These are phyloP conservation scores for Micromussa lordhowensis DNA, from an alignment of 92 coral and sea anemone species.

Conservation along the genomic window DNA sequence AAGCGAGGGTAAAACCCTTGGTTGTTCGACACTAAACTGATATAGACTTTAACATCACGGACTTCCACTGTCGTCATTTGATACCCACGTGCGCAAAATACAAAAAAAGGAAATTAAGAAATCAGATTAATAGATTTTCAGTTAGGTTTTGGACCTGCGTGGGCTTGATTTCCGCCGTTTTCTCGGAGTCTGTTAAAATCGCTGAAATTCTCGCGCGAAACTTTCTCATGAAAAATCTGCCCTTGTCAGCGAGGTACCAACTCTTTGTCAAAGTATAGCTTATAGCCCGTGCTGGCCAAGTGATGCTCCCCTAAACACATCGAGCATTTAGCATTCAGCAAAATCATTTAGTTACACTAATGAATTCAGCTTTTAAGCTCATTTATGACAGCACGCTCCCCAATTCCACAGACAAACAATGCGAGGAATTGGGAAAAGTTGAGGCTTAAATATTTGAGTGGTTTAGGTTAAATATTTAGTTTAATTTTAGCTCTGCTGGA, in stretches of 20 bases:
- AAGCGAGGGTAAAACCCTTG: constrained; percentile 3
- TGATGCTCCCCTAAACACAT: neutral
- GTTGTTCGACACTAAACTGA: neutral
- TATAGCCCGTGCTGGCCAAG: neutral
- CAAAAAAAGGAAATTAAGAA: neutral
- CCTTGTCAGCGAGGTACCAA: neutral
- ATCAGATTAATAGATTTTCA: neutral
- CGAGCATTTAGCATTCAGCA: neutral
- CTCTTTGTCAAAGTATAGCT: neutral
- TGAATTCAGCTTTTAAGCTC: too few species aligned
- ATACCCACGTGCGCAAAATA: neutral
- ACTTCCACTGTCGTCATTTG: neutral
- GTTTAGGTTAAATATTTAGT: neutral
- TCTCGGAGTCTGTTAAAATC: neutral
- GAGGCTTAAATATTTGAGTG: neutral
- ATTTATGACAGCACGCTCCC: too few species aligned
- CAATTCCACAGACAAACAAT: neutral
- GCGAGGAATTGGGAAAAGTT: neutral
- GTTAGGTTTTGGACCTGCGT: neutral
- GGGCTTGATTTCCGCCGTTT: neutral
- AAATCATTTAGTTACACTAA: neutral
- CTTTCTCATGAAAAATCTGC: neutral
- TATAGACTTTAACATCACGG: neutral
- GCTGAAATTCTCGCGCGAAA: neutral
- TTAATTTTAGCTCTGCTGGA: too few species aligned